Base-by-base conservation (phyloP, 2,888 invertebrate species). In the Dicranocentrus wangi region DNA sequence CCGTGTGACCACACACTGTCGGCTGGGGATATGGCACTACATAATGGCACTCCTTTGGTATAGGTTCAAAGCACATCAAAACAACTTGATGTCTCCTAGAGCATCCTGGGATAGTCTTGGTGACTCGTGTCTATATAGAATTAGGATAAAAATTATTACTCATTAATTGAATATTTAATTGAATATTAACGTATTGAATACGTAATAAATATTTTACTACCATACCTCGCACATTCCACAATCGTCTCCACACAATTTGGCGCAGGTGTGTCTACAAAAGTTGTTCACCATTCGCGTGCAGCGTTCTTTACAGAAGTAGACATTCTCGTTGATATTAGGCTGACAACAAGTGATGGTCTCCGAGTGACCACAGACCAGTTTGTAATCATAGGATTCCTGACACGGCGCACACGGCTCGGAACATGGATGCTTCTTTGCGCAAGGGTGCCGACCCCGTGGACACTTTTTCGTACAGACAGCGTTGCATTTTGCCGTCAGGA, bases 191-290 rank as follows among this genome's bases (percentile, higher is more conserved):
- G n/a, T n/a, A n/a, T n/a, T n/a, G n/a, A n/a, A n/a, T n/a, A n/a
- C n/a, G n/a, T n/a, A n/a, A n/a, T n/a, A n/a, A n/a, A n/a, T n/a
- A n/a, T n/a, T n/a, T n/a, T n/a, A n/a, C n/a, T n/a, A n/a, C 21
- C 42, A 19, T 65, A 82, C 78, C 73, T 78, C 82, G 25, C 82
- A 82, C 15, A 15, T 19, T 23, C 75, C 78, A 55, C 84, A 84
- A 13, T 72, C 71, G 17, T 84, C 81, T n/a, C 63, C 32, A 27
- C 83, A 83, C 1, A 8, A 10, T 53, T 77, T 77, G 15, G 1
- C n/a, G 25, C 77, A 77, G n/a, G 27, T 58, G n/a, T 73, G 73
- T 1, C 32, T 3, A 28, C 73, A 73, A 25, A 25, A 53, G 15
- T 13, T 23, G 19, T 17, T 1, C 19, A 51, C 8, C 8, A 23